These are phyloP conservation scores for Geodia barretti DNA, from an alignment of 37 sponge, comb jelly and placozoan species.

Conservation along the genomic window DNA sequence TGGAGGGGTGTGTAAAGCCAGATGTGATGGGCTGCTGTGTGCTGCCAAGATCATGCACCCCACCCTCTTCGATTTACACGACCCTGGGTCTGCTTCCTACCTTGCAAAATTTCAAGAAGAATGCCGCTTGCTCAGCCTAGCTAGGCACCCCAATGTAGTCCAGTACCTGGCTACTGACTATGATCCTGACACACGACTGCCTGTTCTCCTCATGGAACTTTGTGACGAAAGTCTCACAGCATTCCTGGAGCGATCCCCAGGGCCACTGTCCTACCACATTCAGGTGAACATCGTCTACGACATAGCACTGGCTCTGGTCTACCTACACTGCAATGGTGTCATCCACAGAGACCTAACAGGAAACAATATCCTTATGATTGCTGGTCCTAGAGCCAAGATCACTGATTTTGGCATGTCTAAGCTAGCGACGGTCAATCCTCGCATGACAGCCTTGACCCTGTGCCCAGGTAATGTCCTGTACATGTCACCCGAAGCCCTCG, in stretches of 20 bases:
- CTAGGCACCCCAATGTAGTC: slow-evolving; percentile 12
- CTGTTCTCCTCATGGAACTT: slow-evolving; percentile 21
- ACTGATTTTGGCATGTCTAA: slow-evolving; percentile 32
- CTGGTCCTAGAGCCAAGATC: neutral
- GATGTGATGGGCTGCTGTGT: slow-evolving; percentile 12
- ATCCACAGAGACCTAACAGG: slow-evolving; percentile 18
- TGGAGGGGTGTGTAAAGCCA: slow-evolving; percentile 9
- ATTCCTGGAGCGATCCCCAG: slow-evolving; percentile 2
- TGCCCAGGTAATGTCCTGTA: slow-evolving; percentile 23
- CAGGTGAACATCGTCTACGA: slow-evolving; percentile 1
- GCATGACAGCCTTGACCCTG: slow-evolving; percentile 15
- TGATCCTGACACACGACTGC: neutral
- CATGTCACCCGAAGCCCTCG: slow-evolving; percentile 32
- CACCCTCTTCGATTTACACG: neutral
- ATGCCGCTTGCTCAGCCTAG: neutral
- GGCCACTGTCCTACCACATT: neutral
- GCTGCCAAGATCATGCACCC: slow-evolving; percentile 10
- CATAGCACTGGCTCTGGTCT: slow-evolving; percentile 14
- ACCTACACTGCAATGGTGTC: slow-evolving; percentile 19
- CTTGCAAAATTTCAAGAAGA: neutral
- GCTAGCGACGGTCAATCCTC: neutral
- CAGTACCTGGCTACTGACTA: slow-evolving; percentile 13
- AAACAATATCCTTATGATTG: slow-evolving; percentile 21
- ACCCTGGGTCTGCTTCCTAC: neutral
- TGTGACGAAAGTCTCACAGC: slow-evolving; percentile 3